A percentile compares a stretch with the other conserved stretches of the same genome.
These are phyloP conservation scores for Mythimna pallens DNA, from an alignment of 2,888 invertebrate genomes.

Conservation along the genomic window DNA sequence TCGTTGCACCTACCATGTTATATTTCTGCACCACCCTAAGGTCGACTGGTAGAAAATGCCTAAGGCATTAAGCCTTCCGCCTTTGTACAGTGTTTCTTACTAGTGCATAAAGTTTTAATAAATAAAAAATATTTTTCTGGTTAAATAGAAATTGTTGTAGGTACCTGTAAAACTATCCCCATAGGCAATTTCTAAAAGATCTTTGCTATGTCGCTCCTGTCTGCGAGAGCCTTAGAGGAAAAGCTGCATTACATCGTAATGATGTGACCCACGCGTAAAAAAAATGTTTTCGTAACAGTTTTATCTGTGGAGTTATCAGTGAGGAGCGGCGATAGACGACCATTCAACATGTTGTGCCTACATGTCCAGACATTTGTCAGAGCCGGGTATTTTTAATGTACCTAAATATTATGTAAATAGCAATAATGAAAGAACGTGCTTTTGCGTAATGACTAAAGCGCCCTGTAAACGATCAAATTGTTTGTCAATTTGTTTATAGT, in stretches of 20 bases:
- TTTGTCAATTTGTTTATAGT: too few species aligned
- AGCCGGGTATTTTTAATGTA: conserved; percentile 8
- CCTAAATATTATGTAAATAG: conserved; percentile 8
- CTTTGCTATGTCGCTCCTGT: not conserved
- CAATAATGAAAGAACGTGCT: conserved; percentile 13
- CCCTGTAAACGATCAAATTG: too few species aligned
- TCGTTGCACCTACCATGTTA: too few species aligned
- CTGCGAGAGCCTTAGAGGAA: not conserved
- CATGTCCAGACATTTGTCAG: conserved; percentile 41
- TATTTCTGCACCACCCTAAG: too few species aligned
- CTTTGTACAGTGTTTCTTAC: too few species aligned
- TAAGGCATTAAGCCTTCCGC: too few species aligned
- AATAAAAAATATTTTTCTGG: too few species aligned
- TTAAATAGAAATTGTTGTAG: too few species aligned
- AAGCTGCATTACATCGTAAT: conserved; percentile 20
- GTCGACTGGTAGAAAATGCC: too few species aligned
- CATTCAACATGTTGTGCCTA: conserved; percentile 42
- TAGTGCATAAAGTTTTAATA: too few species aligned
- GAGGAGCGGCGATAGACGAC: conserved; percentile 28
- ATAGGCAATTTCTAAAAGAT: too few species aligned
- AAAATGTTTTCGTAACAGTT: conserved; percentile 35
- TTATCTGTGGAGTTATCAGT: conserved; percentile 52
- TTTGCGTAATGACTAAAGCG: conserved; percentile 25
- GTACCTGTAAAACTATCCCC: too few species aligned
- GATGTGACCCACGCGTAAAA: conserved; percentile 9